Conservation (phyloP, 2,888 invertebrate genomes). For the Xylota segnis region DNA sequence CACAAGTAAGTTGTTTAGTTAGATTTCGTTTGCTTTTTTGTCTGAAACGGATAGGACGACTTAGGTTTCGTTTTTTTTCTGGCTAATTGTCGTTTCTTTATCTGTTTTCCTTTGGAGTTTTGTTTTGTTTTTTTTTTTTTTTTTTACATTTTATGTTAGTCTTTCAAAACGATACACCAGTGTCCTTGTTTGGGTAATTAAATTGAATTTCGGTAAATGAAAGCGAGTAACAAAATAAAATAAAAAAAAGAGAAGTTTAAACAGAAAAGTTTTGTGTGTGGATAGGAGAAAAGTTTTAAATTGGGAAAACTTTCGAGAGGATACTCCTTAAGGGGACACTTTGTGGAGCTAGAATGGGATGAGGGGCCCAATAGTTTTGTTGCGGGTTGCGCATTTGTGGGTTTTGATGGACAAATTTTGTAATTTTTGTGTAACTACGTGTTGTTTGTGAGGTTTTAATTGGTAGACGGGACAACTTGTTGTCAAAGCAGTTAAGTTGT, state of each 20-base stretch:
- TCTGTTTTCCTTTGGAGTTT: conserved; percentile 56
- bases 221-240: conserved; percentile 1
- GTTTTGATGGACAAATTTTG: conserved; percentile 59
- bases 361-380: conserved; percentile 5
- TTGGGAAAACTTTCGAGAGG: conserved; percentile 69
- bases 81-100: conserved; percentile 70
- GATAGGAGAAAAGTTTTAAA: conserved; percentile 68
- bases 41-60: conserved; percentile 23
- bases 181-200: conserved; percentile 74
- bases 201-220: conserved; percentile 71
- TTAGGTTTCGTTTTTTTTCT: conserved; percentile 31
- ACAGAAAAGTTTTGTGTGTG: conserved; percentile 68
- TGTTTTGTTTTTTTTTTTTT: too few species aligned
- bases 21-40: neutral
- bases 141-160: too few species aligned
- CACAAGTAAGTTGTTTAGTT: conserved; percentile 31
- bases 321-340: conserved; percentile 34
- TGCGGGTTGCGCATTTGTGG: conserved; percentile 46
- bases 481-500: conserved; percentile 5
- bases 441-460: conserved; percentile 62
- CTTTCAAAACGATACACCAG: conserved; percentile 68
- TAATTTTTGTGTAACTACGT: conserved; percentile 66
- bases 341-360: neutral
- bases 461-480: conserved; percentile 22
- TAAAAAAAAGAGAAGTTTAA: conserved; percentile 37